Evolutionary conservation across 2,888 invertebrate species (phyloP).

Genomic region (Pyrrhosoma nymphula): DNA sequence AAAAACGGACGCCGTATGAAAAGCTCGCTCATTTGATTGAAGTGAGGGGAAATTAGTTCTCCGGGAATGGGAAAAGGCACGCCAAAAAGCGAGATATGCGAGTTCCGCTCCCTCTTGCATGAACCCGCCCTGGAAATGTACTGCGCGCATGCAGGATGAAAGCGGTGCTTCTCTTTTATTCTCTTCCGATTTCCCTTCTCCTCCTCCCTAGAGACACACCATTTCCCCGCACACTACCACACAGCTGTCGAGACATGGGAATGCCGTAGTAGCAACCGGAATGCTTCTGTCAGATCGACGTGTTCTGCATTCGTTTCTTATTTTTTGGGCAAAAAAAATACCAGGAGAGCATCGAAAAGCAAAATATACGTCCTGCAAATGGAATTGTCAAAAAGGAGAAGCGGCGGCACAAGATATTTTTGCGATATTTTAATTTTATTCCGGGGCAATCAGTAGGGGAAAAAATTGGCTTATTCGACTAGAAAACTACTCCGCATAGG

Average conservation of each 20-base stretch:
- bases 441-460: not conserved
- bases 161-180: not conserved
- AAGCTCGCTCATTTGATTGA: slow-evolving; percentile 20
- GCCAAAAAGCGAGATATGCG: slow-evolving; percentile 12
- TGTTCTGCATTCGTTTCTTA: not conserved
- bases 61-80: slow-evolving; percentile 32
- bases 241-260: not conserved
- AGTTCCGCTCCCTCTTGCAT: slow-evolving; percentile 15
- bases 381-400: not conserved
- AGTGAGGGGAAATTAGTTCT: slow-evolving; percentile 56
- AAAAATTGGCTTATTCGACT: not conserved
- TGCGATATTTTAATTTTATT: not conserved
- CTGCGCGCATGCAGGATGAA: not conserved
- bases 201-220: too few species aligned
- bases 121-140: not conserved
- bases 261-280: not conserved
- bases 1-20: slow-evolving; percentile 8
- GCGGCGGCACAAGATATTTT: not conserved
- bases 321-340: not conserved
- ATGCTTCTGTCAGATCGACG: slow-evolving; percentile 5
- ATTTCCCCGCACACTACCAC: too few species aligned
- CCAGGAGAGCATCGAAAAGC: not conserved
- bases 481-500: not conserved
- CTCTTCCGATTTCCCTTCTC: not conserved
- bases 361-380: not conserved